Evolutionary conservation across 2,888 invertebrate genomes (phyloP).

Genomic region (Andricus curvator): DNA sequence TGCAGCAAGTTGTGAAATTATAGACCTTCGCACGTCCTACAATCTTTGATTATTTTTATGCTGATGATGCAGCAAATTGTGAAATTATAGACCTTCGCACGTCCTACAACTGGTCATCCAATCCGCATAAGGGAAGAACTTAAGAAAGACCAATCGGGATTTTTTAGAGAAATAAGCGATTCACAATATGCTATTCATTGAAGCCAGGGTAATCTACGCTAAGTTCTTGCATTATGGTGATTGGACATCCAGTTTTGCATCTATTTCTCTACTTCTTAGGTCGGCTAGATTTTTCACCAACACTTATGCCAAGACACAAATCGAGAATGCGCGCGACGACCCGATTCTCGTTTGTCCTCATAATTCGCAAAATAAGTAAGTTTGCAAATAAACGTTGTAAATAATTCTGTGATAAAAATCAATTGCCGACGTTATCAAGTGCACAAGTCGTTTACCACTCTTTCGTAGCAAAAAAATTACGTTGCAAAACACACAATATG

Average conservation of each 20-base stretch:
- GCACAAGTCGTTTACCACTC: constrained; percentile 13
- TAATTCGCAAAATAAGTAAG: constrained; percentile 32
- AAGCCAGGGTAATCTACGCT: constrained; percentile 32
- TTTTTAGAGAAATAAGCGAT: constrained; percentile 32
- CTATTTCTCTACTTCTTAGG: constrained; percentile 39
- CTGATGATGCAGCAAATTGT: constrained; percentile 28
- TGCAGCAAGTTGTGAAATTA: constrained; percentile 28
- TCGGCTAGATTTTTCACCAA: constrained; percentile 38
- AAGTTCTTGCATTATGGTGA: constrained; percentile 27
- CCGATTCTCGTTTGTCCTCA: constrained; percentile 36
- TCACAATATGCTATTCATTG: constrained; percentile 11
- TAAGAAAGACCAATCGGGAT: constrained; percentile 33
- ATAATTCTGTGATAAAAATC: constrained; percentile 43
- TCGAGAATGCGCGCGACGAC: constrained; percentile 32
- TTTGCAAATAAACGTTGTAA: constrained; percentile 41
- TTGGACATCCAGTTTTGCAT: constrained; percentile 24
- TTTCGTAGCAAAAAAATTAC: background rate
- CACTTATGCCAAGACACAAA: constrained; percentile 14
- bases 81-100: constrained; percentile 32
- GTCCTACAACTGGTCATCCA: constrained; percentile 15
- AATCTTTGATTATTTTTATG: background rate
- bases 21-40: background rate
- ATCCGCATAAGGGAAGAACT: constrained; percentile 20
- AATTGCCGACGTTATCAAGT: constrained; percentile 25
- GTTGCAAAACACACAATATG: background rate